Evolutionary conservation across 2,113 vertebrate genomes (phyloP).

Genomic region (Saguinus imperator): DNA sequence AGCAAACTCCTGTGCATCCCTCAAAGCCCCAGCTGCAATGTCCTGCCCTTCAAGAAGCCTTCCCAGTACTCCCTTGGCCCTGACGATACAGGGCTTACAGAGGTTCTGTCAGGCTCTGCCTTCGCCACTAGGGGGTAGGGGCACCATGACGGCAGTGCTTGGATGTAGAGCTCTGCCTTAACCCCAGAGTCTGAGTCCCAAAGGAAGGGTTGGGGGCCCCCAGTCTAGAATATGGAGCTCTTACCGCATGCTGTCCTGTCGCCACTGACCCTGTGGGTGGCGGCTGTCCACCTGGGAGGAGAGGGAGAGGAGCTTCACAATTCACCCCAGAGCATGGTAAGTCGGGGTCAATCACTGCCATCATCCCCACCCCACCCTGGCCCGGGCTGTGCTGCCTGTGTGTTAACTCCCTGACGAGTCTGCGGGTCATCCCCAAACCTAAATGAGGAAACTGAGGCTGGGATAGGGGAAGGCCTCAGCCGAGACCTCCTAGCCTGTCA

Average conservation of each 20-base stretch:
- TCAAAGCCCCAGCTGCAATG: not conserved
- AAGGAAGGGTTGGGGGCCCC: constrained; percentile 55
- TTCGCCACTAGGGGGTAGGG: not conserved
- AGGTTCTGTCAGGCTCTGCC: not conserved
- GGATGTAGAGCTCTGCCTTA: not conserved
- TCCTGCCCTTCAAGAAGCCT: not conserved
- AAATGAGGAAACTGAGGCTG: not conserved
- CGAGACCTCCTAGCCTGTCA: not conserved
- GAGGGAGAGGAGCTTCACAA: not conserved
- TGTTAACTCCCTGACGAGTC: no score
- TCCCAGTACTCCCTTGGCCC: not conserved
- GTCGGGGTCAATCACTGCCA: not conserved
- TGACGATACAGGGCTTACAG: not conserved
- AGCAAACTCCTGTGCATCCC: not conserved
- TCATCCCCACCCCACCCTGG: not conserved
- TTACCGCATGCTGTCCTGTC: constrained; percentile 75
- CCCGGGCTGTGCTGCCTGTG: no score
- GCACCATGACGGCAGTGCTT: no score
- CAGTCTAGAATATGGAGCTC: constrained; percentile 37
- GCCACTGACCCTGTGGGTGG: not conserved
- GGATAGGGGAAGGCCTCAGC: not conserved
- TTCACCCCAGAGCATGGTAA: not conserved
- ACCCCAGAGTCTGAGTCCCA: not conserved
- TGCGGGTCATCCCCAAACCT: not conserved
- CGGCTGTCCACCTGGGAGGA: constrained; percentile 15